Conservation (phyloP, 2,888 invertebrate species). For the Cybosia mesomella region DNA sequence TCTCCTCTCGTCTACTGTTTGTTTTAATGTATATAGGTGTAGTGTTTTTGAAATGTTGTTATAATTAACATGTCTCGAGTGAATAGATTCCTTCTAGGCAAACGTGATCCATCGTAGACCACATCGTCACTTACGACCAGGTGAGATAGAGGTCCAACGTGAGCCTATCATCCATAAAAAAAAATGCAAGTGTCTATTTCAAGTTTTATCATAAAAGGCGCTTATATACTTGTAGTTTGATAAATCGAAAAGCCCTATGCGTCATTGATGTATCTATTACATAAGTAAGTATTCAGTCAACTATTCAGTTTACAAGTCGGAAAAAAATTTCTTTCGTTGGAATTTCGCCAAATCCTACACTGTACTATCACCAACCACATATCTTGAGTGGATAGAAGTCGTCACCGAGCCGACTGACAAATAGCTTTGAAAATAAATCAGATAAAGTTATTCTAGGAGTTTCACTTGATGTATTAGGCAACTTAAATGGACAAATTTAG, state of each 20-base stretch:
- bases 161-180: too few species aligned
- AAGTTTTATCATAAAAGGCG: background rate
- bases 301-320: background rate
- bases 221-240: background rate
- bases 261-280: conserved; percentile 5
- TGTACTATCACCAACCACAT: background rate
- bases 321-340: background rate
- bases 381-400: background rate
- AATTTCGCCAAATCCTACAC: conserved; percentile 6
- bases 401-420: background rate
- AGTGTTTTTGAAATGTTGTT: too few species aligned
- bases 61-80: too few species aligned
- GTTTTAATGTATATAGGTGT: too few species aligned
- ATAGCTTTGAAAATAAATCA: conserved; percentile 4
- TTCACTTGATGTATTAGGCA: conserved; percentile 1
- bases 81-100: too few species aligned
- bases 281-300: background rate
- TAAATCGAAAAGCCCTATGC: background rate
- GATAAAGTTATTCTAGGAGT: conserved; percentile 1
- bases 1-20: too few species aligned
- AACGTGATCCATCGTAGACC: too few species aligned
- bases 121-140: too few species aligned
- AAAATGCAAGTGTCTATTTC: too few species aligned
- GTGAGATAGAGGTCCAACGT: too few species aligned
- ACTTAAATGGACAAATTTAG: conserved; percentile 2